Evolutionary conservation across 2,797 vertebrate genomes (phyloP).

Genomic region (Miichthys miiuy): DNA sequence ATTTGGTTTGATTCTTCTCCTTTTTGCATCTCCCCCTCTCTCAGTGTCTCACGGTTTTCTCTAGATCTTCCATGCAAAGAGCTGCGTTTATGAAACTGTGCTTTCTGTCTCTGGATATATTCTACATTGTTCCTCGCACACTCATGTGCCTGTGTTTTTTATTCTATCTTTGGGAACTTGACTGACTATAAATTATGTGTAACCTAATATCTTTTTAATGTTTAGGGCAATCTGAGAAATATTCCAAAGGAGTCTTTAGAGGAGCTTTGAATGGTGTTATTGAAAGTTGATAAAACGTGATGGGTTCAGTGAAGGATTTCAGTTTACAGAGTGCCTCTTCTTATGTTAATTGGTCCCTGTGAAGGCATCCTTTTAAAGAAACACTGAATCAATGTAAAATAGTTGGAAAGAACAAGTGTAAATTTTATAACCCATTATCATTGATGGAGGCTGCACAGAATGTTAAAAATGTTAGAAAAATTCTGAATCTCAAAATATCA

Average conservation of each 20-base stretch:
- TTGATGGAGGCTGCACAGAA: not conserved
- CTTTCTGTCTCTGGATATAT: conserved; percentile 19
- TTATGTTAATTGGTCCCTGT: conserved; percentile 70
- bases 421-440: conserved; percentile 26
- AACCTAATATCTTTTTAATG: conserved; percentile 64
- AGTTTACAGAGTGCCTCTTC: conserved; percentile 47
- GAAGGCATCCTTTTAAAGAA: conserved; percentile 53
- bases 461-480: not conserved
- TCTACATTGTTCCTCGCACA: conserved; percentile 11
- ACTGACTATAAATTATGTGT: conserved; percentile 46
- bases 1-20: conserved; percentile 47
- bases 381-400: conserved; percentile 31
- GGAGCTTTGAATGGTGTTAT: conserved; percentile 36
- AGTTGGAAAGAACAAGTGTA: conserved; percentile 6
- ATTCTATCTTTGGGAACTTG: conserved; percentile 34
- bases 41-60: conserved; percentile 21
- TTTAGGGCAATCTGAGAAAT: conserved; percentile 48
- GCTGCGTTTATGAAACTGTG: conserved; percentile 15
- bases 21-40: not conserved
- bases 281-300: conserved; percentile 41
- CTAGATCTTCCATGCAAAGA: conserved; percentile 30
- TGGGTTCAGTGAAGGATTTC: conserved; percentile 47
- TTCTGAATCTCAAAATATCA: not conserved
- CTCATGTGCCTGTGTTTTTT: conserved; percentile 27
- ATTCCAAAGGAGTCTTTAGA: conserved; percentile 40